Evolutionary conservation across 1,140 invertebrate genomes (phyloP).

Genomic region (Acarapis woodi): DNA sequence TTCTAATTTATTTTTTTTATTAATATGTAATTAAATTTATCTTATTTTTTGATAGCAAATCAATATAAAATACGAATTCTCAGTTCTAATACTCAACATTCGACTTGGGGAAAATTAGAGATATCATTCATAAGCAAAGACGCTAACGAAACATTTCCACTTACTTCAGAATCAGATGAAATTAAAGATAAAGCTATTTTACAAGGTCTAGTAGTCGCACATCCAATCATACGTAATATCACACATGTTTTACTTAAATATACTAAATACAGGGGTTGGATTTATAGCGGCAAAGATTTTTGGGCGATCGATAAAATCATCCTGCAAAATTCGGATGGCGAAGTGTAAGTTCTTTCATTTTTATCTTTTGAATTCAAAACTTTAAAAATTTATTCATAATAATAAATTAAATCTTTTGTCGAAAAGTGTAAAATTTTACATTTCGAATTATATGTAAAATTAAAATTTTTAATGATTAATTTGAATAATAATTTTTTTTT

Average conservation of each 20-base stretch:
- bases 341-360: constrained; percentile 24
- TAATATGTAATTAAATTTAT: too few relatives aligned
- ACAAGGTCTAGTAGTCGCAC: constrained; percentile 39
- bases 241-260: constrained; percentile 41
- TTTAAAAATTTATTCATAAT: background rate
- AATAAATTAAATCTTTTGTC: background rate
- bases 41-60: constrained; percentile 28
- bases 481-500: background rate
- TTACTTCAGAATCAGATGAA: constrained; percentile 51
- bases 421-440: too few relatives aligned
- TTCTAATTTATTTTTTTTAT: too few relatives aligned
- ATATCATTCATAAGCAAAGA: constrained; percentile 46
- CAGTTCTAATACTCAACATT: constrained; percentile 27
- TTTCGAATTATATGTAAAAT: background rate
- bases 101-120: constrained; percentile 49
- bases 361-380: background rate
- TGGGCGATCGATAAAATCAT: constrained; percentile 43
- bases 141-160: constrained; percentile 54
- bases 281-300: constrained; percentile 43
- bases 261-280: constrained; percentile 64
- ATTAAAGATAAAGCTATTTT: constrained; percentile 18
- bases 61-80: constrained; percentile 55
- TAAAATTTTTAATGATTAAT: background rate
- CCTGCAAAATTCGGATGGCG: constrained; percentile 52
- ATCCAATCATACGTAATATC: constrained; percentile 38